Evolutionary conservation across 2,888 invertebrate genomes (phyloP).

Genomic region (Nomada ruficornis): DNA sequence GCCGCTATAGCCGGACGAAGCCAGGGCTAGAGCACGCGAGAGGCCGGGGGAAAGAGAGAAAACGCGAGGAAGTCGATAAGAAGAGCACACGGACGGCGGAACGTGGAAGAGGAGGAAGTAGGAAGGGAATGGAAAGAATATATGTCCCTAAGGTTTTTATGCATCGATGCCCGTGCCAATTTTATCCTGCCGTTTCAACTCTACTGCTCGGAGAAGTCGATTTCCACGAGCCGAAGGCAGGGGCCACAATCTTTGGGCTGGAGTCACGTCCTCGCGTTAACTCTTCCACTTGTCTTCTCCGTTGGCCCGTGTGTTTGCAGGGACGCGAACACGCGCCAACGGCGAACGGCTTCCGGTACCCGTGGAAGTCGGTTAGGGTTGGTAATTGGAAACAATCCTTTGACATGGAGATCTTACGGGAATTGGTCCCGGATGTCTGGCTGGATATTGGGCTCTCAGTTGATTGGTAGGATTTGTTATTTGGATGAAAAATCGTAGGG

Average conservation of each 20-base stretch:
- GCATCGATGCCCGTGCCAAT: constrained; percentile 70
- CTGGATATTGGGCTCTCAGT: too few relatives aligned
- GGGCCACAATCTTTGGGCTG: not conserved
- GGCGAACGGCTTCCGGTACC: not conserved
- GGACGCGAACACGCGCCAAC: not conserved
- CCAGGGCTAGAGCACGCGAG: constrained; percentile 8
- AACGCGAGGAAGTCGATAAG: constrained; percentile 28
- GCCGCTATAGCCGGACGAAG: constrained; percentile 55
- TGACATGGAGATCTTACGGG: not conserved
- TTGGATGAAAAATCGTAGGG: not conserved
- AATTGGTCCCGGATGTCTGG: not conserved
- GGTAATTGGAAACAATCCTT: constrained; percentile 12
- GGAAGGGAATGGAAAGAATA: constrained; percentile 24
- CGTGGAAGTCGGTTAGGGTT: not conserved
- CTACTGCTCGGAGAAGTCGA: constrained; percentile 45
- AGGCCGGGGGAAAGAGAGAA: constrained; percentile 20
- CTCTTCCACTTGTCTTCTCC: not conserved
- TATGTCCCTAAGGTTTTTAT: constrained; percentile 54
- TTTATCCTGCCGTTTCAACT: constrained; percentile 66
- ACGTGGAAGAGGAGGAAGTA: constrained; percentile 14
- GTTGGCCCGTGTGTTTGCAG: not conserved
- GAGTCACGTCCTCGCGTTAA: not conserved
- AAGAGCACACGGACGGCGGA: constrained; percentile 1
- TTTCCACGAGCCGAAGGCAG: not conserved
- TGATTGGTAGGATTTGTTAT: not conserved